These are phyloP conservation scores for Ericerus pela DNA, from an alignment of 1,140 invertebrate genomes.

Conservation along the genomic window DNA sequence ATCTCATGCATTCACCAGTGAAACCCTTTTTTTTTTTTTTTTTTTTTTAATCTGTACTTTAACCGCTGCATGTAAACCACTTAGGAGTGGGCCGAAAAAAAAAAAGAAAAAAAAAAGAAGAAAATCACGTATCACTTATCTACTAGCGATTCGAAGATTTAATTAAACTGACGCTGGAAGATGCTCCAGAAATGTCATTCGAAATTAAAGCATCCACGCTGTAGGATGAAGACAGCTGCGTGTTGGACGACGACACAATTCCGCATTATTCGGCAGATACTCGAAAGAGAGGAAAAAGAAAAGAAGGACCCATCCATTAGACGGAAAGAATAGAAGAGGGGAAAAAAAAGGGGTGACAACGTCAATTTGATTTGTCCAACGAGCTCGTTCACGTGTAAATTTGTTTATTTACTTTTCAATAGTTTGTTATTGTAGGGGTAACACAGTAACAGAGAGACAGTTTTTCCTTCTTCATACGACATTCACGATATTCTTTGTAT, in stretches of 20 bases:
- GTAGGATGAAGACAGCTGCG: slow-evolving; percentile 3
- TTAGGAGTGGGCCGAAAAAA: too few relatives aligned
- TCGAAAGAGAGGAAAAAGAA: too few relatives aligned
- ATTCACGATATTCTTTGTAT: too few relatives aligned
- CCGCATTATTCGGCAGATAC: slow-evolving; percentile 5
- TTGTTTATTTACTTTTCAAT: slow-evolving; percentile 6
- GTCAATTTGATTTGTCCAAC: slow-evolving; percentile 9
- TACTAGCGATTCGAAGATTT: neutral
- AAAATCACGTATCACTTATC: slow-evolving; percentile 4
- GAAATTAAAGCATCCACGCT: slow-evolving; percentile 9
- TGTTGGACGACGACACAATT: neutral
- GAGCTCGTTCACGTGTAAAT: slow-evolving; percentile 8
- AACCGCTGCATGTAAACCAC: too few relatives aligned
- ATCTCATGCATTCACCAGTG: too few relatives aligned
- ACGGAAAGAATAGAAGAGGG: too few relatives aligned
- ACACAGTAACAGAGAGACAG: slow-evolving; percentile 9
- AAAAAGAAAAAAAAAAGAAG: too few relatives aligned
- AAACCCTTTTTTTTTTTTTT: too few relatives aligned
- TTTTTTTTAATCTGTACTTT: too few relatives aligned
- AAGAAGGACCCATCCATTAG: slow-evolving; percentile 9
- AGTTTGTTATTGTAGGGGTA: slow-evolving; percentile 11
- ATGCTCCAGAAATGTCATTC: slow-evolving; percentile 8
- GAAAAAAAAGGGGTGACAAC: slow-evolving; percentile 10
- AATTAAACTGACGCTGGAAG: slow-evolving; percentile 6
- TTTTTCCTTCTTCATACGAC: too few relatives aligned